Base-by-base conservation (phyloP, 2,888 invertebrate genomes). In the Andrena chrysosceles region DNA sequence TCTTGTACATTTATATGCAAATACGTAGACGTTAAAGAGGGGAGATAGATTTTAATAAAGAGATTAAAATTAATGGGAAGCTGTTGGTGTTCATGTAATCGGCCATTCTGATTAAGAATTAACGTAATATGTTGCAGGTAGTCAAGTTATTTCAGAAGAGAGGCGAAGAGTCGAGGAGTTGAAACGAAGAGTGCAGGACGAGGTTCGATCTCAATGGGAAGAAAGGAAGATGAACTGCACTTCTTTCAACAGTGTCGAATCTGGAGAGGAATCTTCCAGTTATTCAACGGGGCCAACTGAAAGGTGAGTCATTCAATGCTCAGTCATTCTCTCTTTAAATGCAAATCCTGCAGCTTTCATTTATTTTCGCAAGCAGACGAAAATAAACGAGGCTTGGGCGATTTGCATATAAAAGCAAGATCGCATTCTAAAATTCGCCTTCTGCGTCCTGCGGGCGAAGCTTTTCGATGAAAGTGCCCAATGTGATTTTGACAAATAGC, bases 61-160 rank as follows among this genome's bases (percentile, higher is more conserved):
- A 42, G 13, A 42, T 42, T 42, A 4, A 42, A 4, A 42, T 42
- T 42, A 42, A 42, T 42, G 4, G 13, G 16, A 42, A 42, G 42
- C 42, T 42, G 42, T 31, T 52, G 49, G 7, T 2, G 29, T 23
- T 33, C 6, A 0, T 23, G 23, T 8, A n/a, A 8, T 16, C 8
- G 6, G 23, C 26, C 1, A 23, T 42, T 26, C 13, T 42, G 59
- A 20, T 59, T 20, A 23, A 16, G 16, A 16, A 48, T 31, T 29
- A 5, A 67, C 29, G 13, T 31, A 20, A 48, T n/a, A 8, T 60
- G 54, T 70, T 73, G 20, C 92, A 98, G 98, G 98, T 82, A 97
- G 97, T 89, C 97, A 97, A 95, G 97, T 98, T 84, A 98, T 98
- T 90, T 98, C 98, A 92, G 97, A 98, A 92, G 98, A 98, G 94